Conservation (phyloP, 2,797 vertebrate species). For the Stomatorhinus walkeri region DNA sequence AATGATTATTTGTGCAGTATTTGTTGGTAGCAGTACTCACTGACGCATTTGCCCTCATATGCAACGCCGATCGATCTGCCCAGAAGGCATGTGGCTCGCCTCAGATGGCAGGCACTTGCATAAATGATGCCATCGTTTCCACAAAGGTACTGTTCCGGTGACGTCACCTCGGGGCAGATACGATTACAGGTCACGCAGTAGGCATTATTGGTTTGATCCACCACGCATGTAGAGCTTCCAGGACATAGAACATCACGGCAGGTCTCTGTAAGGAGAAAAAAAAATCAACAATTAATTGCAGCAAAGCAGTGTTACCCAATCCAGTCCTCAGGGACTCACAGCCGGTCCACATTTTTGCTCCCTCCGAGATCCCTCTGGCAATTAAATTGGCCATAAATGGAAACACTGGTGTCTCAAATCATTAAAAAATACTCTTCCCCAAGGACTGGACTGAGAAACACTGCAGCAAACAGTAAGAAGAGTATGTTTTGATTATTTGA, state of each 20-base stretch:
- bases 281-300: neutral
- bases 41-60: conserved; percentile 79
- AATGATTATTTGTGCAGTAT: neutral
- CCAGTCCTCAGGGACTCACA: neutral
- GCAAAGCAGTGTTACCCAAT: neutral
- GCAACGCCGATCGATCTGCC: conserved; percentile 79
- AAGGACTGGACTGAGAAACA: neutral
- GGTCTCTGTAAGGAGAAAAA: conserved; percentile 61
- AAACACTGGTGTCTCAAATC: neutral
- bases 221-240: conserved; percentile 72
- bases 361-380: neutral
- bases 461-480: neutral
- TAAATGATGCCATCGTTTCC: conserved; percentile 78
- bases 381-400: neutral
- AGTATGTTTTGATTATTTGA: neutral
- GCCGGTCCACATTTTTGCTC: neutral
- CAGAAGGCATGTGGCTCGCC: conserved; percentile 76
- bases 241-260: conserved; percentile 75
- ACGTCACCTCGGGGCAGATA: conserved; percentile 69
- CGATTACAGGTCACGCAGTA: conserved; percentile 80
- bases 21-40: conserved; percentile 52
- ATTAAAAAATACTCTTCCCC: neutral
- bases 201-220: conserved; percentile 79
- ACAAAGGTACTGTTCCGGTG: conserved; percentile 72
- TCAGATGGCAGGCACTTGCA: conserved; percentile 73